A percentile compares a stretch with the other conserved stretches of the same genome.
These are phyloP conservation scores for Rotaria magnacalcarata DNA, from an alignment of 2,888 invertebrate genomes.

Conservation along the genomic window DNA sequence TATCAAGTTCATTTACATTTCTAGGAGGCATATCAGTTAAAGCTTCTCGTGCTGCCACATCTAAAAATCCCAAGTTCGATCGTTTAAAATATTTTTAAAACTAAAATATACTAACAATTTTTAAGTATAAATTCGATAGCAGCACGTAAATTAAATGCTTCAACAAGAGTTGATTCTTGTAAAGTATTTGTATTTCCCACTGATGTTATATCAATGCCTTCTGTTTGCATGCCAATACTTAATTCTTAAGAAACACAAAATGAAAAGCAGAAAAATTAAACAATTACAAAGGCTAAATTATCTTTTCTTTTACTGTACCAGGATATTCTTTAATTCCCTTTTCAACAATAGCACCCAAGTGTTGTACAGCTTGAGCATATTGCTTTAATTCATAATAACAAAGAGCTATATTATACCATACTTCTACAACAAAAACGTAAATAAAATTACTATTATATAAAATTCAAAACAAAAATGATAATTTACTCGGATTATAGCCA, in stretches of 20 bases:
- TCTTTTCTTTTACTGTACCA: conserved; percentile 52
- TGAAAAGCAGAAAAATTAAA: conserved; percentile 44
- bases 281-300: neutral
- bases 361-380: conserved; percentile 81
- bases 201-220: conserved; percentile 73
- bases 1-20: conserved; percentile 91
- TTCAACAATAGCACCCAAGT: conserved; percentile 89
- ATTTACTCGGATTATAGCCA: conserved; percentile 73
- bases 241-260: conserved; percentile 65
- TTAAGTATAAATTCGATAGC: conserved; percentile 91
- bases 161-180: conserved; percentile 90
- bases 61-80: conserved; percentile 56
- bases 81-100: neutral
- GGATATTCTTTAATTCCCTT: conserved; percentile 91
- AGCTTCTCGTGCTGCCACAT: conserved; percentile 71
- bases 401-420: conserved; percentile 89
- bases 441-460: neutral
- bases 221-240: conserved; percentile 92
- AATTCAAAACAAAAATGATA: neutral
- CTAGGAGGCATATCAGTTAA: conserved; percentile 66
- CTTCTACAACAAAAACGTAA: conserved; percentile 62
- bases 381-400: conserved; percentile 90
- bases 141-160: conserved; percentile 95
- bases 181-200: conserved; percentile 89
- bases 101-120: conserved; percentile 64